Percentiles rank a stretch among this genome's conserved stretches.
These are phyloP conservation scores for Mionectes olivaceus DNA, from an alignment of 2,797 vertebrate species.

Conservation along the genomic window DNA sequence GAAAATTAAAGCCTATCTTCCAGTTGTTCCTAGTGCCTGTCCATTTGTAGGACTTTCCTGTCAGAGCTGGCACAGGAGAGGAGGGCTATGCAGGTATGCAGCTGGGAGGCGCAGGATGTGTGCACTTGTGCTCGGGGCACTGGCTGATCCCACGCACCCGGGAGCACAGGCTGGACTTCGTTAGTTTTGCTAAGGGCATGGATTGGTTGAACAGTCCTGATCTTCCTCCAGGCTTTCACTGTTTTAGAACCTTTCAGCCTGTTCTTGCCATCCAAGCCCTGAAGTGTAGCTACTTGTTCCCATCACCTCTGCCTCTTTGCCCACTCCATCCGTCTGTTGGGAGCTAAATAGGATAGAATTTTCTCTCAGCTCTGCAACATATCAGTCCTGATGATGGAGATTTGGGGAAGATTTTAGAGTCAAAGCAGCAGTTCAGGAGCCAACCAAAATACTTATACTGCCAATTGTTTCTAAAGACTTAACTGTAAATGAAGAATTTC, in stretches of 20 bases:
- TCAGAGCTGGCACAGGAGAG: neutral
- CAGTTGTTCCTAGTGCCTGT: neutral
- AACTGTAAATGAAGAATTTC: neutral
- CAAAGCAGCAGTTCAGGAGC: neutral
- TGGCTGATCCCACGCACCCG: neutral
- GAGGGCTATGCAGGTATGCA: neutral
- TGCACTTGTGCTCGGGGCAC: rapidly evolving
- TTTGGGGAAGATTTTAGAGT: neutral
- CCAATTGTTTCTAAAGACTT: neutral
- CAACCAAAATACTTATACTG: neutral
- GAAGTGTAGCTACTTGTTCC: neutral
- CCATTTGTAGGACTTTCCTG: neutral
- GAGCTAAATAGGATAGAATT: neutral
- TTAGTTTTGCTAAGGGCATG: neutral
- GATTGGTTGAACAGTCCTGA: neutral
- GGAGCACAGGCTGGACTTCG: neutral
- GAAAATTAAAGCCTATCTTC: neutral
- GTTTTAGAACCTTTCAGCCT: neutral
- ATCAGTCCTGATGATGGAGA: neutral
- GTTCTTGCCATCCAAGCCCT: neutral
- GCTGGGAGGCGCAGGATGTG: neutral
- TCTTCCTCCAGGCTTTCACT: neutral
- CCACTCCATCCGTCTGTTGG: neutral
- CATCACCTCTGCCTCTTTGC: neutral
- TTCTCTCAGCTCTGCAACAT: neutral